These are phyloP conservation scores for Hanleya hanleyi DNA, from an alignment of 2,888 invertebrate species.

Conservation along the genomic window DNA sequence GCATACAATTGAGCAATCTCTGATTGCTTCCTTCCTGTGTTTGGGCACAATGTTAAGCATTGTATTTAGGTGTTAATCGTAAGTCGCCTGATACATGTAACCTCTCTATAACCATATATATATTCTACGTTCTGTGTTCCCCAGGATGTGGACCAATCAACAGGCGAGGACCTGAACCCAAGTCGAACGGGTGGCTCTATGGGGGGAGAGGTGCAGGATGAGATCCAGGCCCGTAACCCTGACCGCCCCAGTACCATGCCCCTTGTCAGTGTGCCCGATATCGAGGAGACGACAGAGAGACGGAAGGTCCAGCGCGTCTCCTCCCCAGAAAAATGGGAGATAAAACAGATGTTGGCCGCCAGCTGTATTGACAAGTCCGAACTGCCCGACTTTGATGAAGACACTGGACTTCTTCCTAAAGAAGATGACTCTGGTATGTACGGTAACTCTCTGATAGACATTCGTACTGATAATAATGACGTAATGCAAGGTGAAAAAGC, in stretches of 20 bases:
- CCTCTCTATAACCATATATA: too few relatives aligned
- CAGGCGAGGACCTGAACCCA: conserved; percentile 96
- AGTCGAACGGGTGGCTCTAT: conserved; percentile 49
- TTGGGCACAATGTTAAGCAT: too few relatives aligned
- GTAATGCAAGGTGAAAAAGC: too few relatives aligned
- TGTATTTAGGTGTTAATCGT: too few relatives aligned
- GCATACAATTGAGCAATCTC: too few relatives aligned
- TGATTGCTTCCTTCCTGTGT: too few relatives aligned
- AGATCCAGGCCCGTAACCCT: conserved; percentile 83
- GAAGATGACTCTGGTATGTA: conserved; percentile 71
- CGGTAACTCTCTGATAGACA: too few relatives aligned
- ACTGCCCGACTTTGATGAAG: conserved; percentile 97
- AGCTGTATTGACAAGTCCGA: conserved; percentile 94
- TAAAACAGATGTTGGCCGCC: conserved; percentile 97
- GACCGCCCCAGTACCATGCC: conserved; percentile 85
- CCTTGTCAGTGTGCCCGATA: conserved; percentile 77
- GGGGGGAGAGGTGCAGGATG: conserved; percentile 71
- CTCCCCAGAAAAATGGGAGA: conserved; percentile 97
- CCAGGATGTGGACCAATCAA: conserved; percentile 93
- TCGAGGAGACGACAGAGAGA: conserved; percentile 55
- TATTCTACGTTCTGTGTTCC: background rate
- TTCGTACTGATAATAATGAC: too few relatives aligned
- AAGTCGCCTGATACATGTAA: too few relatives aligned
- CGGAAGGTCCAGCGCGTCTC: conserved; percentile 80
- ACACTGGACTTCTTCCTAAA: conserved; percentile 92